phyloP scores from a whole-genome alignment of 2,797 vertebrate species.

The Spatula clypeata region DNA sequence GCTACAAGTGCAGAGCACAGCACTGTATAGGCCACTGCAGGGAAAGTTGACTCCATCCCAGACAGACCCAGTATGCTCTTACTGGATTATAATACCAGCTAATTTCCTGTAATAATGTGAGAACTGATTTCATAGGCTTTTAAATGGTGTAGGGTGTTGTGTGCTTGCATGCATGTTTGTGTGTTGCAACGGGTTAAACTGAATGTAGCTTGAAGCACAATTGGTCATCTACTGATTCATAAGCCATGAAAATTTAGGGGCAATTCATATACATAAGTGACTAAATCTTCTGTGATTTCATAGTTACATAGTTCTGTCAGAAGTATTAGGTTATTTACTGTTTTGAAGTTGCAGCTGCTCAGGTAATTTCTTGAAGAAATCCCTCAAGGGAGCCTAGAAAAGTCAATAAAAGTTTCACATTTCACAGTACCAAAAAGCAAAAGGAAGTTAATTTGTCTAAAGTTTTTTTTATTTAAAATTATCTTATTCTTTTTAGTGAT shows the following conservation, averaged over 20 bases:
- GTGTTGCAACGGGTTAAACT: accelerated
- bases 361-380: not conserved
- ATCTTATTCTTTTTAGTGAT: not conserved
- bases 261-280: not conserved
- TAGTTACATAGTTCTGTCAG: not conserved
- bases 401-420: not conserved
- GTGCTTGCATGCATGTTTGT: not conserved
- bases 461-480: not conserved
- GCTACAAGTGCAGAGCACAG: too few relatives aligned
- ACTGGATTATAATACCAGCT: not conserved
- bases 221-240: not conserved
- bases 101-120: not conserved
- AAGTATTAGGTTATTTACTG: not conserved
- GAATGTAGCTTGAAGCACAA: not conserved
- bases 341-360: not conserved
- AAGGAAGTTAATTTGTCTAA: accelerated
- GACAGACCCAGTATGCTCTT: not conserved
- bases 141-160: not conserved
- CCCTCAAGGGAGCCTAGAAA: not conserved
- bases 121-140: not conserved
- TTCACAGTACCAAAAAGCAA: not conserved
- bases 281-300: not conserved
- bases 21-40: too few relatives aligned
- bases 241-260: not conserved
- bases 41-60: too few relatives aligned